Evolutionary conservation across 2,797 vertebrate species (phyloP).

Genomic region (Cyprinella venusta): DNA sequence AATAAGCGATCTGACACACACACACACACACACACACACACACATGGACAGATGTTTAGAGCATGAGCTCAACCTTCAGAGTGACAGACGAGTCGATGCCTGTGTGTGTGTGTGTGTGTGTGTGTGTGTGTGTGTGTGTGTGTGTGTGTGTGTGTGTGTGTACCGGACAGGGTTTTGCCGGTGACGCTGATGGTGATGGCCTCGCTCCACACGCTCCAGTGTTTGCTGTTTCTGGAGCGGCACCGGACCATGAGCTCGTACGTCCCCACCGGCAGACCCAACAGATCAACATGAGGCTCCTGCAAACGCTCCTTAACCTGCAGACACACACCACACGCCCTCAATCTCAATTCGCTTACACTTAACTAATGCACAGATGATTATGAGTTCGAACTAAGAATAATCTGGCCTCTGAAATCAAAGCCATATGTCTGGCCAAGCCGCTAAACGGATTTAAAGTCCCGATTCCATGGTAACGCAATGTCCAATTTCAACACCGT

Average conservation of each 20-base stretch:
- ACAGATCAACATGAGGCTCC: conserved; percentile 72
- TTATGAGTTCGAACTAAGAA: too few relatives aligned
- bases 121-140: neutral
- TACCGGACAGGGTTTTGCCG: neutral
- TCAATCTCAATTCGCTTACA: neutral
- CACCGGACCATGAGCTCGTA: conserved; percentile 76
- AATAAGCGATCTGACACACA: conserved; percentile 70
- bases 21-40: too few relatives aligned
- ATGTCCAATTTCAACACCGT: too few relatives aligned
- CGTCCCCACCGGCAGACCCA: conserved; percentile 70
- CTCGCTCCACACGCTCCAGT: conserved; percentile 80
- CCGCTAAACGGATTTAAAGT: neutral
- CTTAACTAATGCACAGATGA: too few relatives aligned
- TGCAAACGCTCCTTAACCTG: conserved; percentile 73
- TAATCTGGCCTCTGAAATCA: neutral
- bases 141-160: neutral
- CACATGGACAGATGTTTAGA: conserved; percentile 3
- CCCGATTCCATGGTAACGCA: neutral
- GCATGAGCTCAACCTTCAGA: neutral
- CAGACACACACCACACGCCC: neutral
- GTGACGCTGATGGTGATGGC: conserved; percentile 65
- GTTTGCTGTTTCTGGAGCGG: conserved; percentile 71
- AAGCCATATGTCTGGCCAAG: neutral
- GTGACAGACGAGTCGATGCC: too few relatives aligned
- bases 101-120: neutral